These are phyloP conservation scores for Smutsia gigantea DNA, from an alignment of 2,797 vertebrate genomes.

Conservation along the genomic window DNA sequence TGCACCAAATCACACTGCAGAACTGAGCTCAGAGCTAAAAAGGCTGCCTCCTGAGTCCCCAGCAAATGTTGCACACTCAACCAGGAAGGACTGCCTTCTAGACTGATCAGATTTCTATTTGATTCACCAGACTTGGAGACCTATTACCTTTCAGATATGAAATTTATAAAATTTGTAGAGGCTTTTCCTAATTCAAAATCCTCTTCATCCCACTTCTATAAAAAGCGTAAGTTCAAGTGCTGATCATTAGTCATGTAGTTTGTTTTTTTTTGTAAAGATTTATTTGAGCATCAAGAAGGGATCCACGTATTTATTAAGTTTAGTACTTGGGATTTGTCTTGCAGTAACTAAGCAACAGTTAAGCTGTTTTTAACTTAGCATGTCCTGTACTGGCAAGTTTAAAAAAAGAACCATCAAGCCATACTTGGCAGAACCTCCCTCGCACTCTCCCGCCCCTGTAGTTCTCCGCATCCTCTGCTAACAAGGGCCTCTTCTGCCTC, in stretches of 20 bases:
- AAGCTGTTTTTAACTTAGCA: constrained; percentile 26
- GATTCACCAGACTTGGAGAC: not conserved
- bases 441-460: not conserved
- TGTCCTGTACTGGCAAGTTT: constrained; percentile 21
- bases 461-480: not conserved
- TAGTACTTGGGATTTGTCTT: constrained; percentile 12
- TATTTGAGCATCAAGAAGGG: not conserved
- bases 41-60: not conserved
- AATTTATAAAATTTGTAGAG: not conserved
- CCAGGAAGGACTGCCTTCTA: not conserved
- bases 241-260: not conserved
- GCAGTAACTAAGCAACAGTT: constrained; percentile 36
- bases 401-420: constrained; percentile 21
- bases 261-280: not conserved
- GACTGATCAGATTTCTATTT: not conserved
- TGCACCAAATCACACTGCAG: not conserved
- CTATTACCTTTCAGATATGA: not conserved
- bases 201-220: not conserved
- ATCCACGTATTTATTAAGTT: not conserved
- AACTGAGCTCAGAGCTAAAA: constrained; percentile 28
- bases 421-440: not conserved
- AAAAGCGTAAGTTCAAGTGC: not conserved
- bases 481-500: constrained; percentile 21
- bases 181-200: not conserved
- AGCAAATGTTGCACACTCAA: not conserved